Conservation (phyloP, 2,113 vertebrate species). For the Notothenia rossii region DNA sequence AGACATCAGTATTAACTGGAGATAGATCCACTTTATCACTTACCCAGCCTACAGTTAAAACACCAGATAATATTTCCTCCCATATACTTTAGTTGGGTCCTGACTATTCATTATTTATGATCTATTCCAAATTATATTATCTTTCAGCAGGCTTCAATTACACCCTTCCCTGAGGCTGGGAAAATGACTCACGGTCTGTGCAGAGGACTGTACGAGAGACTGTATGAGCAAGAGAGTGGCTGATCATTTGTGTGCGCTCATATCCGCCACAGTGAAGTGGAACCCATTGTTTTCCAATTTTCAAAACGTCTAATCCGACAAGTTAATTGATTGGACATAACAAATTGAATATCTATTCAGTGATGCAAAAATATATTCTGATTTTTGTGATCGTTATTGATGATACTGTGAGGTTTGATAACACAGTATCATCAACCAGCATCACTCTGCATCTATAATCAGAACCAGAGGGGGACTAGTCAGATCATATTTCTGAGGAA, state of each 20-base stretch:
- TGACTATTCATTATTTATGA: conserved; percentile 82
- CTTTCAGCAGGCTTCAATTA: conserved; percentile 82
- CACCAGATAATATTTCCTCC: conserved; percentile 83
- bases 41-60: conserved; percentile 77
- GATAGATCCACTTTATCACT: conserved; percentile 76
- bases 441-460: conserved; percentile 27
- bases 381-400: conserved; percentile 60
- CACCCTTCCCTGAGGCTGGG: conserved; percentile 75
- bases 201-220: conserved; percentile 37
- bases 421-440: conserved; percentile 25
- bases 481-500: not conserved
- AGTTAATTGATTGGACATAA: conserved; percentile 71
- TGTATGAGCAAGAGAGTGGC: not conserved
- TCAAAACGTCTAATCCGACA: conserved; percentile 58
- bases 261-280: conserved; percentile 34
- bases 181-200: conserved; percentile 71
- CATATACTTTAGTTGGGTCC: conserved; percentile 75
- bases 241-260: conserved; percentile 47
- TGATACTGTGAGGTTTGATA: conserved; percentile 31
- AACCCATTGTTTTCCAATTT: conserved; percentile 61
- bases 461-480: conserved; percentile 9
- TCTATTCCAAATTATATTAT: conserved; percentile 84
- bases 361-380: conserved; percentile 47
- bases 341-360: conserved; percentile 56
- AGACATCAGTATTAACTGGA: conserved; percentile 76